A percentile compares a stretch with the other conserved stretches of the same genome.
Evolutionary conservation across 2,113 vertebrate species (phyloP).

Genomic region (Rhizomys pruinosus): DNA sequence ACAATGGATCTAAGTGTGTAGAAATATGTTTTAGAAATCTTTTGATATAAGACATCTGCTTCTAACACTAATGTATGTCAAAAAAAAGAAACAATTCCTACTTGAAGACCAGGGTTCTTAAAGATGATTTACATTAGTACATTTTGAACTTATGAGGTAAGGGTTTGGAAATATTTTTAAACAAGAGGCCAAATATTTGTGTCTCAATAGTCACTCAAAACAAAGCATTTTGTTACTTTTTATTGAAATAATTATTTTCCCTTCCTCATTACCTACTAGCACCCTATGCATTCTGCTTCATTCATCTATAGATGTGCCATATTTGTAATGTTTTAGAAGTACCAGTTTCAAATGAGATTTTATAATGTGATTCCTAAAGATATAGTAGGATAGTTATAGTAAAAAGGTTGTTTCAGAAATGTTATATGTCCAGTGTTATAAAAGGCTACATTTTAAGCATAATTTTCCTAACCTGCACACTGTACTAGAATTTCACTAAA

Average conservation of each 20-base stretch:
- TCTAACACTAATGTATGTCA: conserved; percentile 71
- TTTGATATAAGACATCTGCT: conserved; percentile 75
- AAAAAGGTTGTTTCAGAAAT: conserved; percentile 20
- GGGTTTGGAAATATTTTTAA: conserved; percentile 75
- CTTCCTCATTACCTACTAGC: background rate
- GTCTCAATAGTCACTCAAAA: conserved; percentile 63
- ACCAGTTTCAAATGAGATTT: background rate
- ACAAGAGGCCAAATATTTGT: conserved; percentile 66
- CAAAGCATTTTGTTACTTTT: conserved; percentile 5
- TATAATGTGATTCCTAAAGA: background rate
- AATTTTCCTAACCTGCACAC: background rate
- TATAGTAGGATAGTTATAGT: background rate
- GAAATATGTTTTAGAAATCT: conserved; percentile 76
- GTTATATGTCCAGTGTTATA: background rate
- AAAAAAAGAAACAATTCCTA: conserved; percentile 59
- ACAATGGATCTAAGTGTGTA: background rate
- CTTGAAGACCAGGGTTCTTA: conserved; percentile 70
- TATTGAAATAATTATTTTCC: background rate
- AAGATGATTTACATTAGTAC: conserved; percentile 76
- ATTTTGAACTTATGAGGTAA: conserved; percentile 70
- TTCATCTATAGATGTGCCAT: background rate
- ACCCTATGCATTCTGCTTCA: background rate
- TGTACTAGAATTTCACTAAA: background rate
- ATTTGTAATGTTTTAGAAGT: background rate
- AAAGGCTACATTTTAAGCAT: background rate